These are phyloP conservation scores for Ctenodactylus gundi DNA, from an alignment of 2,113 vertebrate genomes.

Conservation along the genomic window DNA sequence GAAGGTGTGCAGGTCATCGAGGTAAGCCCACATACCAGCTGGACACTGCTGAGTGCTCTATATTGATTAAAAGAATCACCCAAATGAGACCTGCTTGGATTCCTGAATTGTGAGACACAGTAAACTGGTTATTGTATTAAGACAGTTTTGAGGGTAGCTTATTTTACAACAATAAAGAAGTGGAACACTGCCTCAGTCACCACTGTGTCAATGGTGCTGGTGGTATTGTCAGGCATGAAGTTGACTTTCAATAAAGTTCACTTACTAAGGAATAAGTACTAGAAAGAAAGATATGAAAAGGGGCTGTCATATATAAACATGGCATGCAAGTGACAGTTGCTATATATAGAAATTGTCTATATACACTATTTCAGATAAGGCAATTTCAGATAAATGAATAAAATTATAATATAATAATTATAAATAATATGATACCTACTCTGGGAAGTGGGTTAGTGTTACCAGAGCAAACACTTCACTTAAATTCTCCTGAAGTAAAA, in stretches of 20 bases:
- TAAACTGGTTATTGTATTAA: not conserved
- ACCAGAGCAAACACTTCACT: not conserved
- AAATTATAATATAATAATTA: too few species aligned
- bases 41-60: not conserved
- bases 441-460: conserved; percentile 5
- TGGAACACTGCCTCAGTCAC: not conserved
- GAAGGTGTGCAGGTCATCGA: not conserved
- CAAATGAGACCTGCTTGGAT: not conserved
- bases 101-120: not conserved
- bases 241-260: not conserved
- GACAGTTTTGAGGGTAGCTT: not conserved
- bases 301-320: not conserved
- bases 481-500: not conserved
- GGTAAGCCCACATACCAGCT: not conserved
- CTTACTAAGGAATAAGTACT: not conserved
- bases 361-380: too few species aligned
- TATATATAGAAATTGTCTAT: too few species aligned
- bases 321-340: not conserved
- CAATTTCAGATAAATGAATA: conserved; percentile 11
- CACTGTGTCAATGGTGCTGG: not conserved
- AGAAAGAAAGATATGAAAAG: not conserved
- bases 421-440: not conserved
- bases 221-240: not conserved
- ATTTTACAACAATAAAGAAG: not conserved
- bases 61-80: not conserved